Evolutionary conservation across 92 coral and sea anemone species (phyloP).

Genomic region (Porites evermanni): DNA sequence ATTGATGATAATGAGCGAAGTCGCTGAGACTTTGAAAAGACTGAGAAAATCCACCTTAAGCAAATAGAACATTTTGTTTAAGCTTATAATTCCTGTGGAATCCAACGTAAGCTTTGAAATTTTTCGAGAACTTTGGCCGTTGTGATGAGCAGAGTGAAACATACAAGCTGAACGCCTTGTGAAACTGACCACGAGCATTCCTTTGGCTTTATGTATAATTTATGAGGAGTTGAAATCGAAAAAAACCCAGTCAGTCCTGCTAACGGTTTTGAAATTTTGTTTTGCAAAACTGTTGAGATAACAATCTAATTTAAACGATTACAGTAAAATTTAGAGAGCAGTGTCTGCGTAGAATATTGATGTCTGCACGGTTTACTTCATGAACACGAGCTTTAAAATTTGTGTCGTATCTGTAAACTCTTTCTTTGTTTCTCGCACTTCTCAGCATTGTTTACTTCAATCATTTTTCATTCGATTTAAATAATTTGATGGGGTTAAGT

Average conservation of each 20-base stretch:
- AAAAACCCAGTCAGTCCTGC: neutral
- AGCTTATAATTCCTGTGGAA: neutral
- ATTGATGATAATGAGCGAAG: constrained; percentile 43
- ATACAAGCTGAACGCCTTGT: constrained; percentile 26
- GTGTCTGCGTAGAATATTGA: neutral
- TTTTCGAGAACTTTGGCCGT: constrained; percentile 9
- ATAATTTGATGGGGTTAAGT: neutral
- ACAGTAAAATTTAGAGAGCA: constrained; percentile 25
- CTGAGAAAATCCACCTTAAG: constrained; percentile 4
- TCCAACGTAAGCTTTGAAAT: neutral
- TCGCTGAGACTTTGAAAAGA: constrained; percentile 20
- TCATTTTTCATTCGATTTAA: neutral
- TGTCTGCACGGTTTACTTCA: neutral
- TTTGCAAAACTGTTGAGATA: constrained; percentile 31
- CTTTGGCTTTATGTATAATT: constrained; percentile 42
- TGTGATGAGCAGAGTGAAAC: constrained; percentile 18
- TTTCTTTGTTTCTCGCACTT: constrained; percentile 6
- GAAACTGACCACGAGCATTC: constrained; percentile 49
- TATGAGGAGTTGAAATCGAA: constrained; percentile 42
- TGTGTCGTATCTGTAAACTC: constrained; percentile 5
- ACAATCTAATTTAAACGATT: constrained; percentile 21
- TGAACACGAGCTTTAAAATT: neutral
- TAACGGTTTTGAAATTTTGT: constrained; percentile 16
- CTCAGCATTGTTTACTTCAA: neutral
- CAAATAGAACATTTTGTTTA: neutral